phyloP scores from a whole-genome alignment of 2,797 vertebrate species.

The Tolypeutes matacus region DNA sequence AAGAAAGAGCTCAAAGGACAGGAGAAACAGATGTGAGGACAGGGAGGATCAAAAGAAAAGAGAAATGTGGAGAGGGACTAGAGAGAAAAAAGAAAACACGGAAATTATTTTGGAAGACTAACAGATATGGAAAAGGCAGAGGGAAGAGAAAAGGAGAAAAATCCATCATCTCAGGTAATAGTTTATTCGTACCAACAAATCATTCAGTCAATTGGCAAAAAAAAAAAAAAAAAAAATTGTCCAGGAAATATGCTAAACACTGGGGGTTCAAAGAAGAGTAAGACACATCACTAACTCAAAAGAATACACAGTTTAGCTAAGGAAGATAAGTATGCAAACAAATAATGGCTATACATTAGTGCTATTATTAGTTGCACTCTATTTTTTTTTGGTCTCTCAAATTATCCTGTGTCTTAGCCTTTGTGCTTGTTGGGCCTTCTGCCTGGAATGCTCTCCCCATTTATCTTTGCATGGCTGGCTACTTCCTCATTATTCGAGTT shows the following conservation, averaged over 20 bases:
- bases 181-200: not conserved
- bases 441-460: not conserved
- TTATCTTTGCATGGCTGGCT: not conserved
- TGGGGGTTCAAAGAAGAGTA: not conserved
- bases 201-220: not conserved
- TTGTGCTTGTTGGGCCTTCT: not conserved
- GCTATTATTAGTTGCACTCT: not conserved
- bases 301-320: not conserved
- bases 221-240: not conserved
- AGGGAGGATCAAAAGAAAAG: not conserved
- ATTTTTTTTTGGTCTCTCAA: not conserved
- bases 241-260: not conserved
- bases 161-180: not conserved
- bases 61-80: not conserved
- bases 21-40: not conserved
- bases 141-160: not conserved
- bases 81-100: not conserved
- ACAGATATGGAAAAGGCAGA: not conserved
- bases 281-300: not conserved
- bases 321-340: not conserved
- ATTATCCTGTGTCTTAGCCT: not conserved
- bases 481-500: not conserved
- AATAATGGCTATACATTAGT: not conserved
- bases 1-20: not conserved
- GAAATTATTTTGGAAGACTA: conserved; percentile 27